phyloP scores from a whole-genome alignment of 92 coral and sea anemone species.

The Heteractis magnifica region DNA sequence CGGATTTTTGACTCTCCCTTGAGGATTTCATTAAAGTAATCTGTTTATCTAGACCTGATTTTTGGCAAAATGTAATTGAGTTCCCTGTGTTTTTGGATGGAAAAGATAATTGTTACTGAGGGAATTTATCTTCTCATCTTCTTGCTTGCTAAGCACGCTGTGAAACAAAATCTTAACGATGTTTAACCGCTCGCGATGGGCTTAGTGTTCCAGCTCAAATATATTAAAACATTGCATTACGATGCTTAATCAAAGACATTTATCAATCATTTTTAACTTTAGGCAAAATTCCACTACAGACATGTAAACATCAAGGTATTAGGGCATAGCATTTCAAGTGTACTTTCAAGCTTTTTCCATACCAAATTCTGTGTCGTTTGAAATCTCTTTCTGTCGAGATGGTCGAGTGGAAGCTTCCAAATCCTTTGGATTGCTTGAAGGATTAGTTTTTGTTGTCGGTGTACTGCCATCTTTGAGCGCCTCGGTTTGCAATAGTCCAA shows the following conservation, averaged over 20 bases:
- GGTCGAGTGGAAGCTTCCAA: background rate
- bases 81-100: background rate
- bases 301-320: background rate
- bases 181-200: background rate
- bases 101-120: background rate
- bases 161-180: background rate
- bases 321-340: background rate
- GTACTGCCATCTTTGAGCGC: slow-evolving; percentile 1
- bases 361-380: background rate
- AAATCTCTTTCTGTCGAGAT: background rate
- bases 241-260: background rate
- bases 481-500: background rate
- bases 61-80: background rate
- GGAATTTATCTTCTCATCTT: background rate
- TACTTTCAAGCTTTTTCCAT: background rate
- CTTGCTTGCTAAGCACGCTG: background rate
- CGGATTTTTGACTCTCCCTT: background rate
- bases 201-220: background rate
- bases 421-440: background rate
- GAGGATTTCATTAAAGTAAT: background rate
- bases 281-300: background rate
- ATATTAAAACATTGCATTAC: background rate
- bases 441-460: background rate
- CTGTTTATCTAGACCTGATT: background rate
- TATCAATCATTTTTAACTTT: background rate